Evolutionary conservation across 2,797 vertebrate genomes (phyloP), one percentile per base, ranked within the genome.

Genomic region (Cichlasoma orientale): DNA sequence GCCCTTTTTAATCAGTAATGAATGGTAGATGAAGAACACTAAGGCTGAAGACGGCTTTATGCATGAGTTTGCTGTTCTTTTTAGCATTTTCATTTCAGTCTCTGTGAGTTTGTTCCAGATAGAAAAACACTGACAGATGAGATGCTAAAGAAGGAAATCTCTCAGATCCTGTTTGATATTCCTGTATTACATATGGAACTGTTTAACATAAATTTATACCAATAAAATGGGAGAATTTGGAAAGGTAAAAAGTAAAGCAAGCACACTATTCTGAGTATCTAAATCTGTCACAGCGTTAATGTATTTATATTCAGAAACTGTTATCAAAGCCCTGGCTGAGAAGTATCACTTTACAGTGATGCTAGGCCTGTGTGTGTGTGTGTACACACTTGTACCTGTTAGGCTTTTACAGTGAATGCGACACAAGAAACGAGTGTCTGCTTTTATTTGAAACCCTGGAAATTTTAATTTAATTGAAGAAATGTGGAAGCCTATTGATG

Each of bases 381-480:
- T 2, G 3, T 36, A n/a, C n/a, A n/a, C n/a, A n/a, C n/a, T n/a
- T n/a, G 36, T n/a, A 29, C 14, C 19, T 77, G n/a, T 44, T 6
- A 2, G 4, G 25, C 41, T 68, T 13, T 68, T 50, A 50, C 41
- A 68, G 27, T 66, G 41, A 66, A 27, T 44, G 10, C 5, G 41
- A 44, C 41, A 44, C 11, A 57, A 72, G 21, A 56, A 31, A 53
- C 7, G 53, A 70, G 21, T 33, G 9, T 85, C 57, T 63, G 31
- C 41, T 75, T 21, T 53, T 74, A n/a, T 79, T 47, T 53, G 5
- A 76, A 78, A 29, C 13, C 3, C 5, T 82, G 53, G 82, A 75
- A 78, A 78, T 50, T 59, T 33, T 19, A 12, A 66, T 75, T 63
- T 58, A 68, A 86, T 72, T 61, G 9, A 76, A 72, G 5, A 80